Percentiles rank a stretch among this genome's conserved stretches.
These are phyloP conservation scores for Phoenicopterus ruber DNA, from an alignment of 2,113 vertebrate genomes.

Conservation along the genomic window DNA sequence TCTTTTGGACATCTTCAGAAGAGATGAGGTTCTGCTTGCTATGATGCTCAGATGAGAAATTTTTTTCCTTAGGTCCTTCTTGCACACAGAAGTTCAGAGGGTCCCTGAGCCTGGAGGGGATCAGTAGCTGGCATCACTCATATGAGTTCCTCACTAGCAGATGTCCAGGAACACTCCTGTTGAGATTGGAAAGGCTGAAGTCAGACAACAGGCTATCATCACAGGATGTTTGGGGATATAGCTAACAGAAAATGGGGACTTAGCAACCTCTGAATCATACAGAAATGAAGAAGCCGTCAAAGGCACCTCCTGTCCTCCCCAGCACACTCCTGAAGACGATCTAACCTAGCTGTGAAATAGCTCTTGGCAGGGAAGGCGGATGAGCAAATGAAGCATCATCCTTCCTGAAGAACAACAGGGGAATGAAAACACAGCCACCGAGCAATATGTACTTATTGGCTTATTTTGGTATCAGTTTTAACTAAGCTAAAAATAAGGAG, in stretches of 20 bases:
- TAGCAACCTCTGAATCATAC: background rate
- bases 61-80: background rate
- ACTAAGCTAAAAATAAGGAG: background rate
- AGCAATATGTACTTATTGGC: background rate
- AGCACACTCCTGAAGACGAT: background rate
- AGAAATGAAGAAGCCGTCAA: background rate
- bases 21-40: background rate
- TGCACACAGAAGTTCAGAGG: background rate
- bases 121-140: background rate
- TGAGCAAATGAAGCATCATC: slow-evolving; percentile 35
- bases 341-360: background rate
- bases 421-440: background rate
- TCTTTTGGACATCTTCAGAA: background rate
- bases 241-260: background rate
- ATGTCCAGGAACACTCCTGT: background rate
- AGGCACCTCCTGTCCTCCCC: slow-evolving; percentile 13
- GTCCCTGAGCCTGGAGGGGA: background rate
- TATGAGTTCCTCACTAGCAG: background rate
- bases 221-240: background rate
- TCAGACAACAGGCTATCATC: background rate
- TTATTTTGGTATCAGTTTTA: background rate
- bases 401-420: slow-evolving; percentile 26
- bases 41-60: background rate
- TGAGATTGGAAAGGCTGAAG: background rate
- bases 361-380: slow-evolving; percentile 7